Evolutionary conservation across 2,113 vertebrate species (phyloP).

Genomic region (Laticauda laticaudata): DNA sequence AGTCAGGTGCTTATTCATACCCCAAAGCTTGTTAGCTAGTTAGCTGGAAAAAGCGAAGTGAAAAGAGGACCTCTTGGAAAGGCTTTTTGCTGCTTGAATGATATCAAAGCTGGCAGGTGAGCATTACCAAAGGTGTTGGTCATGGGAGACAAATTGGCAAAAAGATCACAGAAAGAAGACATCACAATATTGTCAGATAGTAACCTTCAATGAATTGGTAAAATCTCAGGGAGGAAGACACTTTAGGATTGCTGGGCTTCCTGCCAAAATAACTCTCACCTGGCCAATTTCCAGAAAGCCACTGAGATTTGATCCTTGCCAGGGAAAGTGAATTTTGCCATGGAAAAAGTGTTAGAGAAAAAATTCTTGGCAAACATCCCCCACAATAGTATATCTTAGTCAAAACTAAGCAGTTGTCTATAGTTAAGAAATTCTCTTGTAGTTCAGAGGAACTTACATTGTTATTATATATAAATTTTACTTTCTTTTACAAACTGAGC

Average conservation of each 20-base stretch:
- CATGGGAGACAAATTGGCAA: background rate
- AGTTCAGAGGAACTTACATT: background rate
- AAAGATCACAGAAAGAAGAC: background rate
- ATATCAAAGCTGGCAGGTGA: background rate
- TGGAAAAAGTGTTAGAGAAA: background rate
- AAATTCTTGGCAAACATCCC: background rate
- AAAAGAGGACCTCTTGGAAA: background rate
- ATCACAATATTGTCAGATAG: background rate
- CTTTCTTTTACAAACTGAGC: background rate
- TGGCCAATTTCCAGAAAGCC: background rate
- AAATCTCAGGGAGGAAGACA: background rate
- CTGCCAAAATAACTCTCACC: background rate
- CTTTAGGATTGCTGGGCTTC: background rate
- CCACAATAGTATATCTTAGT: background rate
- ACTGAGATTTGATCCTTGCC: background rate
- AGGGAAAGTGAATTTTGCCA: background rate
- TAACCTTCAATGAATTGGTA: background rate
- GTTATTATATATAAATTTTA: background rate
- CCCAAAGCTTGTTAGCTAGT: background rate
- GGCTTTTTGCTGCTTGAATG: background rate
- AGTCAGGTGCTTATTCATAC: background rate
- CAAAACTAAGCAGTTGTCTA: background rate
- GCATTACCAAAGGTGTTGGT: background rate
- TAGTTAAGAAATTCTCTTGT: background rate
- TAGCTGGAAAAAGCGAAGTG: background rate